A percentile compares a stretch with the other conserved stretches of the same genome.
phyloP scores from a whole-genome alignment of 1,140 invertebrate genomes.

The Rhyzopertha dominica region DNA sequence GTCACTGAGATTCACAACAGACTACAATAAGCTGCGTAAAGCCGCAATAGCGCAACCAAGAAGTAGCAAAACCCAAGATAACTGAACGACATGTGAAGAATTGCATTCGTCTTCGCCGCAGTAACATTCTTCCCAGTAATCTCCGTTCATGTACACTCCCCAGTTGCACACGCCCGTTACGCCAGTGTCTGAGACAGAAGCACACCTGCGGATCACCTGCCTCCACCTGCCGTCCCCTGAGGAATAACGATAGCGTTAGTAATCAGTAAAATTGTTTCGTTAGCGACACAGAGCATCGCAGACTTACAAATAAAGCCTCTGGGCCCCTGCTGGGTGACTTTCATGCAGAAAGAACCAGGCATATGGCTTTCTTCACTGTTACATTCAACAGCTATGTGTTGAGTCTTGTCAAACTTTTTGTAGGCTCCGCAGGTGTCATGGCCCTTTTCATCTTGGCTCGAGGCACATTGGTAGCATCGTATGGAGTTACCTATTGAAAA shows the following conservation, averaged over 20 bases:
- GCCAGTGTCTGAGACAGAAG: slow-evolving; percentile 83
- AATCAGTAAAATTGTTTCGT: slow-evolving; percentile 6
- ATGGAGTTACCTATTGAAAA: slow-evolving; percentile 57
- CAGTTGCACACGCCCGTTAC: slow-evolving; percentile 90
- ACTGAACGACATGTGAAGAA: too few species aligned
- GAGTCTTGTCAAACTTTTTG: slow-evolving; percentile 68
- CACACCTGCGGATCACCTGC: slow-evolving; percentile 84
- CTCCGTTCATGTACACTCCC: slow-evolving; percentile 87
- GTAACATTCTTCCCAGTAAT: slow-evolving; percentile 94
- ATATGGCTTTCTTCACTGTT: slow-evolving; percentile 83
- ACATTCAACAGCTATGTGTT: slow-evolving; percentile 82
- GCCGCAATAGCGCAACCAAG: too few species aligned
- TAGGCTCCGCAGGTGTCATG: slow-evolving; percentile 86
- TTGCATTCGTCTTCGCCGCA: slow-evolving; percentile 87
- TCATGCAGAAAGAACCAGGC: slow-evolving; percentile 91
- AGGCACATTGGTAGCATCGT: slow-evolving; percentile 84
- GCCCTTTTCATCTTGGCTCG: slow-evolving; percentile 63
- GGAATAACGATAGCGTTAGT: slow-evolving; percentile 28
- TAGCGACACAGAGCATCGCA: too few species aligned
- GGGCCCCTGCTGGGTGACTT: slow-evolving; percentile 82
- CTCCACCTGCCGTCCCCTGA: slow-evolving; percentile 90
- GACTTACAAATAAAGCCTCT: slow-evolving; percentile 86
- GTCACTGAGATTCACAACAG: too few species aligned
- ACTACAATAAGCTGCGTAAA: too few species aligned
- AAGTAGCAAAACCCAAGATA: too few species aligned